A percentile compares a stretch with the other conserved stretches of the same genome.
These are phyloP conservation scores for Xerus inauris DNA, from an alignment of 2,113 vertebrate species.

Conservation along the genomic window DNA sequence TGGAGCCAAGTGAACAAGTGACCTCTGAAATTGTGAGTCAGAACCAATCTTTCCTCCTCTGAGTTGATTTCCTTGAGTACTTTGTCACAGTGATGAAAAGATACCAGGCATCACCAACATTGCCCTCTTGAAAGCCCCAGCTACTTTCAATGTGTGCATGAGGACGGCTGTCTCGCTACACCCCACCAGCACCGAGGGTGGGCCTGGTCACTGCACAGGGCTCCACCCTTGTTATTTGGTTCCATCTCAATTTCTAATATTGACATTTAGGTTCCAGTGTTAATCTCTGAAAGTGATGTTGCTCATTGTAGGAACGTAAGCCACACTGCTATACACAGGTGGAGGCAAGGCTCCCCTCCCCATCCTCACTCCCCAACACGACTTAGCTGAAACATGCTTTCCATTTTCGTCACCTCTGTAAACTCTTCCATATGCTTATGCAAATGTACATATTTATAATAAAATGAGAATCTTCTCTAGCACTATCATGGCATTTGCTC, in stretches of 20 bases:
- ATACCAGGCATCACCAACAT: not conserved
- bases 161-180: fast-evolving
- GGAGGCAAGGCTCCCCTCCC: not conserved
- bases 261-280: not conserved
- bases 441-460: not conserved
- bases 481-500: not conserved
- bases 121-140: fast-evolving
- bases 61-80: too few relatives aligned
- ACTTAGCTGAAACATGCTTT: fast-evolving
- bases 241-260: not conserved
- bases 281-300: not conserved
- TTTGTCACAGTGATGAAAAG: too few relatives aligned
- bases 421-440: too few relatives aligned
- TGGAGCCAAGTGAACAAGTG: too few relatives aligned
- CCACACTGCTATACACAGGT: not conserved
- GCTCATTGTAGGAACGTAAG: not conserved
- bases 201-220: not conserved
- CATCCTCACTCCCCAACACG: fast-evolving
- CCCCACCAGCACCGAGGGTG: not conserved
- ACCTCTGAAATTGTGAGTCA: too few relatives aligned
- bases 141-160: fast-evolving
- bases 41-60: too few relatives aligned
- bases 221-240: not conserved
- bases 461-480: not conserved
- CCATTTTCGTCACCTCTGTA: too few relatives aligned